phyloP scores from a whole-genome alignment of 1,140 invertebrate species.

The Adoxophyes honmai region DNA sequence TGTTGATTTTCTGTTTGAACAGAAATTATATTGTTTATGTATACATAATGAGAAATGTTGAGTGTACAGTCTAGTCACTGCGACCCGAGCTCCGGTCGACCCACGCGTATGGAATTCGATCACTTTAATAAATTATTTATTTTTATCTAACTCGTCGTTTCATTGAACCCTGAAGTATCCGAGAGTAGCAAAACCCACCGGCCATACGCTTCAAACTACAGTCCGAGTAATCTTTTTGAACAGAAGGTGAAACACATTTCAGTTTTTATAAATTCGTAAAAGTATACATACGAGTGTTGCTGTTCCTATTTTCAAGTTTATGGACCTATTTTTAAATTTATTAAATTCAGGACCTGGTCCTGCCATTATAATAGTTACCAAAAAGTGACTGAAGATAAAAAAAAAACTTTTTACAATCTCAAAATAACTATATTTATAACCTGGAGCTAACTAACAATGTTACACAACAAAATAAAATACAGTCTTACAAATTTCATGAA shows the following conservation, averaged over 20 bases:
- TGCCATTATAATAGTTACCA: no score
- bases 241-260: no score
- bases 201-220: no score
- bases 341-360: no score
- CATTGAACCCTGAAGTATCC: slow-evolving; percentile 27
- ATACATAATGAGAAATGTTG: slow-evolving; percentile 64
- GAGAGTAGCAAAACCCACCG: no score
- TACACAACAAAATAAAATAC: slow-evolving; percentile 75
- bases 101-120: slow-evolving; percentile 55
- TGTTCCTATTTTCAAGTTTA: no score
- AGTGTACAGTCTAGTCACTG: slow-evolving; percentile 74
- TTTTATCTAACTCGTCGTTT: slow-evolving; percentile 53
- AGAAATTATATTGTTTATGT: slow-evolving; percentile 67
- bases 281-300: no score
- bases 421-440: slow-evolving; percentile 76
- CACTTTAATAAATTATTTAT: slow-evolving; percentile 73
- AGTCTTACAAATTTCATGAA: slow-evolving; percentile 75
- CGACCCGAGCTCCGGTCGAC: slow-evolving; percentile 68
- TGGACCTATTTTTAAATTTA: no score
- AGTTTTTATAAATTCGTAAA: no score
- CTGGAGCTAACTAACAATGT: slow-evolving; percentile 66
- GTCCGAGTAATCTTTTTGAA: no score
- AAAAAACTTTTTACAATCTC: slow-evolving; percentile 51
- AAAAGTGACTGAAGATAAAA: slow-evolving; percentile 10
- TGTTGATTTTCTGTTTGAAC: slow-evolving; percentile 73